Evolutionary conservation across 2,113 vertebrate species (phyloP), one percentile per base, ranked within the genome.

Genomic region (Hemiprocne comata): DNA sequence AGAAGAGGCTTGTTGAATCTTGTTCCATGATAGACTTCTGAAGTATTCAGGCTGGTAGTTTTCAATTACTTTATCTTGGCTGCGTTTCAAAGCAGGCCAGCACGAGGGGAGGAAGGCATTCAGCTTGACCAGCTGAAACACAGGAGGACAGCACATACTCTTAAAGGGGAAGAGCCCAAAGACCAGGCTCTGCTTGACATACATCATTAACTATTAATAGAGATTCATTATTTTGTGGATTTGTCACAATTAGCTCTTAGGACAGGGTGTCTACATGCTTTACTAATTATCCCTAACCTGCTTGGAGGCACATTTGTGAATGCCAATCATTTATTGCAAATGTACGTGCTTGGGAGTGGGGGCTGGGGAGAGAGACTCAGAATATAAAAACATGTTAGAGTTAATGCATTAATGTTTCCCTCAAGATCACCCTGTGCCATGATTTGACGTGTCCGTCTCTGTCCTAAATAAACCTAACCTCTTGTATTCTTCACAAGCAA

Each of bases 241-340:
- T 97, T 97, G 95, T 94, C 95, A 95, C 93, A 96, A 91, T 67
- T 94, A 95, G 94, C 96, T 98, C 95, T 79, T 95, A 94, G 90
- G 97, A 96, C 87, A 87, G 86, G 93, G 84, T 97, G 95, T 95
- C 97, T 97, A 83, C 75, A 48, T 96, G 96, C 95, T 95, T 95
- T 94, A 58, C 96, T 98, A 97, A 98, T 98, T 98, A 98, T 96
- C 94, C 93, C 91, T 95, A 97, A 97, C 94, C 91, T 94, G 96
- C 95, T 98, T 93, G 73, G 82, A 97, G 97, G 97, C 96, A 96
- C 94, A 90, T 94, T 97, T 95, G 80, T 96, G 95, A 96, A 95
- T 97, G 96, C 90, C 96, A 97, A 85, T 97, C 97, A 98, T 95
- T 96, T 97, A 88, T 96, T 96, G 87, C 91, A 87, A 89, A 89